Base-by-base conservation (phyloP, 2,888 invertebrate genomes). In the Plutella xylostella region DNA sequence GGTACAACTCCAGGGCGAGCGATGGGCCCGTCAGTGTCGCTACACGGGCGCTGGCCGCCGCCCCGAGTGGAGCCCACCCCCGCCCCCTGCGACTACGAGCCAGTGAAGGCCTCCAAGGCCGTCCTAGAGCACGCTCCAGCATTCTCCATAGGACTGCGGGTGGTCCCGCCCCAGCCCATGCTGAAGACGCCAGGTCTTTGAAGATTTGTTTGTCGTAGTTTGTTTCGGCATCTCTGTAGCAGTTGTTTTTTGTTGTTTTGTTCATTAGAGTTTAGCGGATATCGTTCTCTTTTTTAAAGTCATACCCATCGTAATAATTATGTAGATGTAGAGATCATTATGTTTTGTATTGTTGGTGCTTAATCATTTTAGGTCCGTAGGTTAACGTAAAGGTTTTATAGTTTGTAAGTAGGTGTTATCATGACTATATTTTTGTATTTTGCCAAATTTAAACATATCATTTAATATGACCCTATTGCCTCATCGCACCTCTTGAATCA, bases 41-140 rank as follows among this genome's bases (percentile, higher is more conserved):
- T 96, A 25, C 93, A 94, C 64, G 90, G 93, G 42, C 89, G 94
- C 18, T 92, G 89, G 56, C 90, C 90, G 55, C 90, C 90, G 22
- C 85, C 86, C 4, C 89, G 87, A 49, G 64, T 83, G 6, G 86
- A 87, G 55, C 85, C 86, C 4, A 93, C 94, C 18, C 95, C 95
- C 2, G 94, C 95, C 5, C 96, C 96, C 0, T 94, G 94, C n/a
- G 93, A 94, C 71, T 96, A 96, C 70, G 89, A 92, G 69, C 91
- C 93, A 1, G 89, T 90, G 60, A 91, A 90, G 56, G 87, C 92
- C 0, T 77, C 85, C 30, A 85, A 85, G 52, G 83, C 73, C 3
- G 72, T 77, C 25, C 66, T 79, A 50, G 86, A 87, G 55, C 75
- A 85, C 53, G 82, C 87, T 14, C 89, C 89, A 30, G 86, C 86